Evolutionary conservation across 2,888 invertebrate species (phyloP).

Genomic region (Agapostemon virescens): DNA sequence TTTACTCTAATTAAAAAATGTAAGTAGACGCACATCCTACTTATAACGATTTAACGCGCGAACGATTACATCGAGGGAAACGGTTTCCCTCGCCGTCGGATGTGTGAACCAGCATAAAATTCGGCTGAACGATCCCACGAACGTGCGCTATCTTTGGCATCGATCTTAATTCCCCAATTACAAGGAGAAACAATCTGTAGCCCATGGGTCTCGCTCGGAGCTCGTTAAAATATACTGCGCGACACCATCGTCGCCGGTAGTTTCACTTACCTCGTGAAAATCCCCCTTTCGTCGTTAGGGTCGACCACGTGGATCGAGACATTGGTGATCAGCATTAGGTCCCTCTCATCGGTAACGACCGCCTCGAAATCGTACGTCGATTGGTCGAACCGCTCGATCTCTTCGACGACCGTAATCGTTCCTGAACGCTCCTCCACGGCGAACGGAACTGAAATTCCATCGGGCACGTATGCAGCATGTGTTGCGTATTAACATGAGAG

Average conservation of each 20-base stretch:
- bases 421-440: slow-evolving; percentile 94
- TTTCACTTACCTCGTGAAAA: slow-evolving; percentile 84
- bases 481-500: slow-evolving; percentile 54
- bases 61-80: background rate
- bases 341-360: slow-evolving; percentile 86
- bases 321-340: slow-evolving; percentile 89
- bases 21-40: too few relatives aligned
- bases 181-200: slow-evolving; percentile 20
- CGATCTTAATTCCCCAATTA: slow-evolving; percentile 31
- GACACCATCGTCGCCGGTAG: background rate
- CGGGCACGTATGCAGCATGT: slow-evolving; percentile 57
- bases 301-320: slow-evolving; percentile 92
- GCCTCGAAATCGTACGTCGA: slow-evolving; percentile 91
- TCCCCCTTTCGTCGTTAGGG: slow-evolving; percentile 86
- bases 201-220: slow-evolving; percentile 55
- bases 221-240: slow-evolving; percentile 59
- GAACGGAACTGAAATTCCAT: slow-evolving; percentile 87
- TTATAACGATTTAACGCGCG: background rate
- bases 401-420: slow-evolving; percentile 91
- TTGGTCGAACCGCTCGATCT: slow-evolving; percentile 86
- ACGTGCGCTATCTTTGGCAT: slow-evolving; percentile 12
- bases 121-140: slow-evolving; percentile 7
- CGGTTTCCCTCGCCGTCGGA: background rate
- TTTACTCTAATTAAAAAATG: too few relatives aligned
- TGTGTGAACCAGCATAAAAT: background rate